phyloP scores from a whole-genome alignment of 2,888 invertebrate genomes.

The Synergus umbraculus region DNA sequence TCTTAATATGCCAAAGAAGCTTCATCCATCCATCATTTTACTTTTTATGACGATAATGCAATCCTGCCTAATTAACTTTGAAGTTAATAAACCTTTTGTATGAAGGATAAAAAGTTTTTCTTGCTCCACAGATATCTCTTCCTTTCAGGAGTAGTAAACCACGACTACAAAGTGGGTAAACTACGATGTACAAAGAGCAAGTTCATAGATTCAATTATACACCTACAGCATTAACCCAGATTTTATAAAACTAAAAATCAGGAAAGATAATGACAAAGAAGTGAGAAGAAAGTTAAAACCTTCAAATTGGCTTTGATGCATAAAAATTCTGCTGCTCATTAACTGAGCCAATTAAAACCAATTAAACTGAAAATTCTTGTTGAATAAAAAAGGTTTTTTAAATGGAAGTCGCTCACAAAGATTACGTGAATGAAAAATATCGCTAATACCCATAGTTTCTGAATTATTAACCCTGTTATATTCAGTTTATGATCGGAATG shows the following conservation, averaged over 20 bases:
- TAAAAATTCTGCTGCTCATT: too few relatives aligned
- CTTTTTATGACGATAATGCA: not conserved
- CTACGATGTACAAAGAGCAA: not conserved
- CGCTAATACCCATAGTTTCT: too few relatives aligned
- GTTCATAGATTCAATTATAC: not conserved
- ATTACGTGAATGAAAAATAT: too few relatives aligned
- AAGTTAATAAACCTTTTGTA: slow-evolving; percentile 26
- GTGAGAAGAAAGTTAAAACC: too few relatives aligned
- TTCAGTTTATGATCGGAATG: not conserved
- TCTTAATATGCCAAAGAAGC: not conserved
- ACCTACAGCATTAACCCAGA: not conserved
- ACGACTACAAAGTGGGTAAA: not conserved
- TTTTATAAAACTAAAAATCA: not conserved
- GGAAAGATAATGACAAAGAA: not conserved
- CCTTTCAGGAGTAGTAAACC: not conserved
- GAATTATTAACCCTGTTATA: not conserved
- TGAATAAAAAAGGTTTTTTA: too few relatives aligned
- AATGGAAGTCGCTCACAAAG: too few relatives aligned
- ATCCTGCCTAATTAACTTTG: not conserved
- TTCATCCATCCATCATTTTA: not conserved
- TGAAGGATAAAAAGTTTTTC: not conserved
- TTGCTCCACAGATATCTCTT: not conserved
- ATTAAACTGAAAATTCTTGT: too few relatives aligned
- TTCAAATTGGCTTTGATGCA: too few relatives aligned
- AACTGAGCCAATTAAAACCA: too few relatives aligned